phyloP scores from a whole-genome alignment of 2,113 vertebrate genomes.

The Corythornis madagascariensis region DNA sequence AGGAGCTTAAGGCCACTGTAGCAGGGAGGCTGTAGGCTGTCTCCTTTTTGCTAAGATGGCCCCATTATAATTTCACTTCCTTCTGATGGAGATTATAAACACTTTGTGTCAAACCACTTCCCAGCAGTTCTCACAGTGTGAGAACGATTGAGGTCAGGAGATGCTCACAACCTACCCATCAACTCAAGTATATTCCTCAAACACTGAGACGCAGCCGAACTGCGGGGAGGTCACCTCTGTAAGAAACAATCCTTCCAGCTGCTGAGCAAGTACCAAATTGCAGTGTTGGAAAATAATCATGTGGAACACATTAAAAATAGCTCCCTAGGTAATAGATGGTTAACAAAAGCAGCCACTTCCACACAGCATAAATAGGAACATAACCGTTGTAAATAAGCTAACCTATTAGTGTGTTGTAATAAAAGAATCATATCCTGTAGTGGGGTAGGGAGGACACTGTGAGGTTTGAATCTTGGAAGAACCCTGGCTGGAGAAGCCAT shows the following conservation, averaged over 20 bases:
- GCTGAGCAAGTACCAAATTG: constrained; percentile 65
- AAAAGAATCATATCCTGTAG: neutral
- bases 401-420: neutral
- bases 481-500: neutral
- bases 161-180: constrained; percentile 78
- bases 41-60: constrained; percentile 2
- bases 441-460: neutral
- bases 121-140: constrained; percentile 67
- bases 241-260: constrained; percentile 65
- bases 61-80: constrained; percentile 41
- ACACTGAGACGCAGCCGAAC: constrained; percentile 64
- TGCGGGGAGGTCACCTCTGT: constrained; percentile 77
- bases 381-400: neutral
- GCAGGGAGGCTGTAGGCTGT: constrained; percentile 19
- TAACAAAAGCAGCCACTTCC: constrained; percentile 53
- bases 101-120: constrained; percentile 70
- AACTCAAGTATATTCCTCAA: constrained; percentile 71
- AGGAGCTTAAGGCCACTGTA: constrained; percentile 47
- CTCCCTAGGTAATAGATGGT: constrained; percentile 57
- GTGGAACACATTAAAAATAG: constrained; percentile 30
- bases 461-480: rapidly evolving
- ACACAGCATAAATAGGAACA: neutral
- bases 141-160: constrained; percentile 77
- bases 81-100: constrained; percentile 66
- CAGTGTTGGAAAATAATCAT: constrained; percentile 61